Conservation (phyloP, 1,140 invertebrate genomes). For the Procambarus virginalis region DNA sequence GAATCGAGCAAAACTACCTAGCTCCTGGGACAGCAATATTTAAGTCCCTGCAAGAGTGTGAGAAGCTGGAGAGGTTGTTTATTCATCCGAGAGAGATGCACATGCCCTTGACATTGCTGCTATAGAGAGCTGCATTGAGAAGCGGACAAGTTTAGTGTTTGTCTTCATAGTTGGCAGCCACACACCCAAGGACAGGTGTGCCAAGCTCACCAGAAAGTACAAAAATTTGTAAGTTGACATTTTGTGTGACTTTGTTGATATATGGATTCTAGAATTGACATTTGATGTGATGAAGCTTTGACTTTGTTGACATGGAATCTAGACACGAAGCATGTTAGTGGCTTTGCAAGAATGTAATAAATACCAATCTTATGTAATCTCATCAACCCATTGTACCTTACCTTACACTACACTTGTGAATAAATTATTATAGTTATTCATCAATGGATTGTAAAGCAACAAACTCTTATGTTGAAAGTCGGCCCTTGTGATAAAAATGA, state of each 20-base stretch:
- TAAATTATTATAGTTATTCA: too few relatives aligned
- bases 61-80: conserved; percentile 14
- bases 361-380: too few relatives aligned
- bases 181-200: conserved; percentile 10
- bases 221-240: conserved; percentile 33
- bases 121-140: conserved; percentile 1
- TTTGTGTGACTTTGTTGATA: neutral
- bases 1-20: conserved; percentile 49
- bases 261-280: too few relatives aligned
- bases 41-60: conserved; percentile 13
- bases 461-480: too few relatives aligned
- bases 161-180: conserved; percentile 23
- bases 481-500: too few relatives aligned
- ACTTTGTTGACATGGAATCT: too few relatives aligned
- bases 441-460: too few relatives aligned
- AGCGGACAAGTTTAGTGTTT: conserved; percentile 14
- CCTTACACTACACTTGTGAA: too few relatives aligned
- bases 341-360: too few relatives aligned
- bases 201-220: conserved; percentile 22
- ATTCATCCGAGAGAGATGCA: conserved; percentile 63
- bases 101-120: neutral
- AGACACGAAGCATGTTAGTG: too few relatives aligned
- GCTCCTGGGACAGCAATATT: conserved; percentile 30
- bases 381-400: too few relatives aligned
- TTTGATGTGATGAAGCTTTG: too few relatives aligned